Conservation (phyloP, 2,797 vertebrate species). For the Podargus strigoides region DNA sequence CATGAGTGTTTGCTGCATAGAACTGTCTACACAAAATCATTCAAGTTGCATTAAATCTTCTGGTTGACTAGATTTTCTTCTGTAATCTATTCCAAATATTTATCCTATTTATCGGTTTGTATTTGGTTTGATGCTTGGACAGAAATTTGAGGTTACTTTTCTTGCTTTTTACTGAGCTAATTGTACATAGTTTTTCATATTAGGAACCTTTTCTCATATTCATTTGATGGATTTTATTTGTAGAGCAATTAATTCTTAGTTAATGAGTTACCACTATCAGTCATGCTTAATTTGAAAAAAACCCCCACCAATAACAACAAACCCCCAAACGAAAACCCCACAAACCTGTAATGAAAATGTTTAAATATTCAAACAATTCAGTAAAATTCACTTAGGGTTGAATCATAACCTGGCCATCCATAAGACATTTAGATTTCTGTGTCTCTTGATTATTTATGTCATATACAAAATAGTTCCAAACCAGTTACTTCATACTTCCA, state of each 20-base stretch:
- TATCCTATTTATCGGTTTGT: neutral
- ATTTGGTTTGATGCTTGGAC: neutral
- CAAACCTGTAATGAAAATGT: neutral
- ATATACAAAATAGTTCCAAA: neutral
- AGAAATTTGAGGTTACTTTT: neutral
- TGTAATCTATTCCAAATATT: neutral
- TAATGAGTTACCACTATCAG: neutral
- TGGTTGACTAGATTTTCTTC: neutral
- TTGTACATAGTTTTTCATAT: neutral
- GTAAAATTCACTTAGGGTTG: neutral
- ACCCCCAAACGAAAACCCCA: fast-evolving
- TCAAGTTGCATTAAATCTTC: neutral
- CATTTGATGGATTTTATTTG: neutral
- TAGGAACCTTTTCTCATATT: neutral
- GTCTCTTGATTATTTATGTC: neutral
- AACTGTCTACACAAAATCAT: neutral
- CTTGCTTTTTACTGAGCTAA: neutral
- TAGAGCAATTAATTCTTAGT: neutral
- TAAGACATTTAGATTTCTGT: neutral
- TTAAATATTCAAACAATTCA: neutral
- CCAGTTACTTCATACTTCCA: neutral
- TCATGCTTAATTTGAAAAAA: neutral
- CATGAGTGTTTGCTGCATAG: neutral
- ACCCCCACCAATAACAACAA: too few relatives aligned
- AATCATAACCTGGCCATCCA: neutral